These are phyloP conservation scores for Nymphalis c-album DNA, from an alignment of 2,888 invertebrate genomes.

Conservation along the genomic window DNA sequence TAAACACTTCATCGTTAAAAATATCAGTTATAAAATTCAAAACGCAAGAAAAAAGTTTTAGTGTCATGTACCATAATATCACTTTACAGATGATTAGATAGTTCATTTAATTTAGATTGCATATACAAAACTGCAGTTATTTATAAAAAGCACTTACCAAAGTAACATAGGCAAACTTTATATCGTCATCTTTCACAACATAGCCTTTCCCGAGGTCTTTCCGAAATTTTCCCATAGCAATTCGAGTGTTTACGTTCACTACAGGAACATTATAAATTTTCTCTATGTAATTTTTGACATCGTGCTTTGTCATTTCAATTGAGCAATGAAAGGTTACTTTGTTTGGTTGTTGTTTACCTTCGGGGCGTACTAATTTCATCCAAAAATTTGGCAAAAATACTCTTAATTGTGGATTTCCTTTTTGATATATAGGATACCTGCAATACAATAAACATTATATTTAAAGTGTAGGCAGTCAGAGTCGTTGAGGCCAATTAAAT, in stretches of 20 bases:
- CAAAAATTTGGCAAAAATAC: constrained; percentile 98
- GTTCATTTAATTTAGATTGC: too few species aligned
- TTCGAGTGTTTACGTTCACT: constrained; percentile 87
- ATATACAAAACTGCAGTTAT: constrained; percentile 5
- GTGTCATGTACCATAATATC: too few species aligned
- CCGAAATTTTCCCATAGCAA: constrained; percentile 85
- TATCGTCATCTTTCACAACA: constrained; percentile 90
- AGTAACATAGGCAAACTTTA: constrained; percentile 89
- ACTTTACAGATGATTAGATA: too few species aligned
- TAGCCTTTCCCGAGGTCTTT: constrained; percentile 83
- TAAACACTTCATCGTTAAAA: too few species aligned
- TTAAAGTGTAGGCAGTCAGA: not conserved
- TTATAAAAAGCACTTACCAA: constrained; percentile 80
- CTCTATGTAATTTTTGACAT: constrained; percentile 95
- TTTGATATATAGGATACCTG: constrained; percentile 95
- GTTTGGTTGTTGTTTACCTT: constrained; percentile 86
- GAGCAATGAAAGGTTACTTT: constrained; percentile 94
- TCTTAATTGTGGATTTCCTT: constrained; percentile 96
- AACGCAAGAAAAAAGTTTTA: too few species aligned
- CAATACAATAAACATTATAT: not conserved
- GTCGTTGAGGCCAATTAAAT: too few species aligned
- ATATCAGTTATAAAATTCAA: too few species aligned
- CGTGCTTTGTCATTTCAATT: constrained; percentile 95
- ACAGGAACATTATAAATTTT: constrained; percentile 96
- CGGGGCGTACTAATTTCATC: constrained; percentile 93